Base-by-base conservation (phyloP, 2,113 vertebrate genomes). In the Daphoenositta chrysoptera region DNA sequence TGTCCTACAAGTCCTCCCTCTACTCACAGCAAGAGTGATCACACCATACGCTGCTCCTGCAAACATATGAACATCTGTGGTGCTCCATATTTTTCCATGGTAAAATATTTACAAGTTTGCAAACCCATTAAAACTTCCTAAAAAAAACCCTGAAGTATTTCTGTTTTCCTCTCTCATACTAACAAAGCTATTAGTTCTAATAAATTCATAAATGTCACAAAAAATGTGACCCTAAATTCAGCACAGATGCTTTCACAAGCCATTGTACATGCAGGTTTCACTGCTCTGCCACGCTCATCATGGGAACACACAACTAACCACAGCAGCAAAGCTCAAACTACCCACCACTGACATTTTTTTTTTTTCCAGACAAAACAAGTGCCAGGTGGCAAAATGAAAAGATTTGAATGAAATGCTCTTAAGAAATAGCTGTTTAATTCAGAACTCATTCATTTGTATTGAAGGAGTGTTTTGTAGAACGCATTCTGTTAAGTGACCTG, bases 401-500 rank as follows among this genome's bases (percentile, higher is more conserved):
- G 95, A 98, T 97, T 95, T 96, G 90, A 97, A 96, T 91, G 94
- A 91, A 97, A 96, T 94, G 96, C 96, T 98, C 92, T 93, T 95
- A 97, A 93, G 93, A 97, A 98, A 98, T 97, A 97, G 97, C 97
- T 98, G 93, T 97, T 98, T 98, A 98, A 98, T 97, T 98, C 98
- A 96, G 96, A 97, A 97, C 97, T 97, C 97, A 97, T 98, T 98
- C 98, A 97, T 97, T 97, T 98, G 96, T 98, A 98, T 97, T 98
- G 98, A 98, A 97, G 97, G 94, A 98, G 96, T 90, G 89, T 97
- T 98, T 97, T 93, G 96, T 90, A 96, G 95, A 97, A 97, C 92
- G 97, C 97, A 97, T 98, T 98, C 98, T 98, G 97, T 98, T 98
- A 97, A 98, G 98, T 98, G 98, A 98, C 98, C 98, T 97, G 97